A percentile compares a stretch with the other conserved stretches of the same genome.
Conservation (phyloP, 2,113 vertebrate genomes). For the Neodon shergylaensis region DNA sequence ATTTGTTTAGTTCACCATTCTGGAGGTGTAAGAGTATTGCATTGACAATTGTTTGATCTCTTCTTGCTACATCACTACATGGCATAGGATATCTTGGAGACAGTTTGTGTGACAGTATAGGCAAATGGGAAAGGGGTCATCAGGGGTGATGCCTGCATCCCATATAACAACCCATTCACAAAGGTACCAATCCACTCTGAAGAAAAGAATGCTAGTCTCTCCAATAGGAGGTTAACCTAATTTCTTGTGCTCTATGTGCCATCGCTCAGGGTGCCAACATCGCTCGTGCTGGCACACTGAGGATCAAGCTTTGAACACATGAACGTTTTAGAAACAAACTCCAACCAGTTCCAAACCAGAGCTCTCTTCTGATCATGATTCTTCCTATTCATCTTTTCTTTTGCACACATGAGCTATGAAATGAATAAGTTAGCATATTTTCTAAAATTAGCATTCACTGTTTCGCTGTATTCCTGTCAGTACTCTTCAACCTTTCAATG, state of each 20-base stretch:
- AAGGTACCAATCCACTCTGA: neutral
- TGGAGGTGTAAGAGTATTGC: neutral
- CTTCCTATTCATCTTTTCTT: neutral
- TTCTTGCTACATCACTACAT: neutral
- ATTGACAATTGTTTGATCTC: neutral
- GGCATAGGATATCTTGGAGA: no score
- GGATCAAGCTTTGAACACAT: neutral
- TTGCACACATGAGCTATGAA: neutral
- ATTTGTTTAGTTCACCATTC: neutral
- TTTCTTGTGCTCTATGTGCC: neutral
- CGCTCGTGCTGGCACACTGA: neutral
- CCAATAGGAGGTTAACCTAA: rapidly evolving
- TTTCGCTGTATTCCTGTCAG: neutral
- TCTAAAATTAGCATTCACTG: neutral
- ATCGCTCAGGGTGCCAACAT: no score
- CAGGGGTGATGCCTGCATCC: no score
- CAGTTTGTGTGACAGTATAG: neutral
- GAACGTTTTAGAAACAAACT: neutral
- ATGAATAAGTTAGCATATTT: neutral
- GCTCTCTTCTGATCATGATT: neutral
- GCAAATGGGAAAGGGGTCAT: no score
- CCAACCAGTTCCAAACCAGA: neutral
- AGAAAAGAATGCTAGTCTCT: neutral
- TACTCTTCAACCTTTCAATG: neutral
- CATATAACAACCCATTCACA: no score